These are phyloP conservation scores for Protonemura montana DNA, from an alignment of 2,888 invertebrate species.

Conservation along the genomic window DNA sequence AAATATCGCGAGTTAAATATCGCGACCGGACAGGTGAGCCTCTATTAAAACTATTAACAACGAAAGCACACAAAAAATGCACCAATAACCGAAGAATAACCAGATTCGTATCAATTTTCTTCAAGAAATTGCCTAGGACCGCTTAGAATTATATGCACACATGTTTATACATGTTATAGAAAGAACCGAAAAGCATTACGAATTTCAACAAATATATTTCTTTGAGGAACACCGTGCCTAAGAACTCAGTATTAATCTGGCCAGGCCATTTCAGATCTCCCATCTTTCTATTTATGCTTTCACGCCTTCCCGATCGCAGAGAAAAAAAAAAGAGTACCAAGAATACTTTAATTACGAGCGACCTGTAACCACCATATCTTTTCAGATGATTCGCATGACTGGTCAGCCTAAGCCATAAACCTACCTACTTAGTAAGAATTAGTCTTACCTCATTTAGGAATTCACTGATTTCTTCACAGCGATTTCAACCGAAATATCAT, in stretches of 20 bases:
- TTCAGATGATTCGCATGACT: background rate
- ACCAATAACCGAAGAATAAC: background rate
- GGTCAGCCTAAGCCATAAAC: background rate
- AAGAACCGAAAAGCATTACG: background rate
- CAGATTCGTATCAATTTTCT: background rate
- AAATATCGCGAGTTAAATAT: constrained; percentile 2
- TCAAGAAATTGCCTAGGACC: background rate
- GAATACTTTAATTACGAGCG: background rate
- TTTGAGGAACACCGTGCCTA: background rate
- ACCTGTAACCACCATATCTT: background rate
- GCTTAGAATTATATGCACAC: background rate
- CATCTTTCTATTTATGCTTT: background rate
- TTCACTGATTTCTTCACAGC: background rate
- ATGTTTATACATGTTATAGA: background rate
- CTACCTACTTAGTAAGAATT: constrained; percentile 25
- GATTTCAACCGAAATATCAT: background rate
- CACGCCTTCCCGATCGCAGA: background rate
- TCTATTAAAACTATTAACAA: no score
- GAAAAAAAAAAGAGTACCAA: background rate
- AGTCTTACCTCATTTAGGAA: constrained; percentile 13
- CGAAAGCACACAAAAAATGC: background rate
- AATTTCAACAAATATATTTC: background rate
- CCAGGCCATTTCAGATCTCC: background rate
- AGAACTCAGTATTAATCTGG: background rate
- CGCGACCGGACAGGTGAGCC: no score